Percentiles rank a stretch among this genome's conserved stretches.
phyloP scores from a whole-genome alignment of 2,888 invertebrate species.

The Platycheirus albimanus region DNA sequence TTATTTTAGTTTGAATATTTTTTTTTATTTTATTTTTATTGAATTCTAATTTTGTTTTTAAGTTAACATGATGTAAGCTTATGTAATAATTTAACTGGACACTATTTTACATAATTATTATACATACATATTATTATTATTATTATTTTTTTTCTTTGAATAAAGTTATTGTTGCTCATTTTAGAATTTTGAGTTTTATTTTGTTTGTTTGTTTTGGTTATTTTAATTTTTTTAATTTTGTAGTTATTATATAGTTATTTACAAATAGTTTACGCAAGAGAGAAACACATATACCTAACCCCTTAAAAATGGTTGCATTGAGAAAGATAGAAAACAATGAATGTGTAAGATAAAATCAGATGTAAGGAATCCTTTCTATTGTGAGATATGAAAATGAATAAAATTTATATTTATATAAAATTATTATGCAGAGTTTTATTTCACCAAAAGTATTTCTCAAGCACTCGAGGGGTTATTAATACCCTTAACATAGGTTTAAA shows the following conservation, averaged over 20 bases:
- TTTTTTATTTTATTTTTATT: slow-evolving; percentile 49
- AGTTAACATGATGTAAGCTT: slow-evolving; percentile 38
- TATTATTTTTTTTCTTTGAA: slow-evolving; percentile 53
- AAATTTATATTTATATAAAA: slow-evolving; percentile 71
- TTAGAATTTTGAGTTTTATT: slow-evolving; percentile 39
- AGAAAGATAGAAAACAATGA: slow-evolving; percentile 11
- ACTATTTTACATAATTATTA: slow-evolving; percentile 41
- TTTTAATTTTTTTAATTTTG: neutral
- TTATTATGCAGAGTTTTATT: neutral
- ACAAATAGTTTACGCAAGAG: slow-evolving; percentile 12
- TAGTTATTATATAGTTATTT: slow-evolving; percentile 1
- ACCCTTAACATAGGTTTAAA: too few relatives aligned
- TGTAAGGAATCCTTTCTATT: slow-evolving; percentile 41
- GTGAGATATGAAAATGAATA: slow-evolving; percentile 59
- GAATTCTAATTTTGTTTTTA: slow-evolving; percentile 52
- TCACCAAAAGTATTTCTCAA: too few relatives aligned
- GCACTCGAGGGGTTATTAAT: too few relatives aligned
- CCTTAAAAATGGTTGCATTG: neutral
- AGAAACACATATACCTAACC: neutral
- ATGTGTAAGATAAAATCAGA: slow-evolving; percentile 42
- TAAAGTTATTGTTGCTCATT: slow-evolving; percentile 66
- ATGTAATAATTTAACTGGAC: slow-evolving; percentile 45
- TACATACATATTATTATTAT: too few relatives aligned
- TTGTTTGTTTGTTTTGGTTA: slow-evolving; percentile 18
- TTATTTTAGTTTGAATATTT: slow-evolving; percentile 44